phyloP scores from a whole-genome alignment of 92 coral and sea anemone genomes.

The Epizoanthus scotinus region DNA sequence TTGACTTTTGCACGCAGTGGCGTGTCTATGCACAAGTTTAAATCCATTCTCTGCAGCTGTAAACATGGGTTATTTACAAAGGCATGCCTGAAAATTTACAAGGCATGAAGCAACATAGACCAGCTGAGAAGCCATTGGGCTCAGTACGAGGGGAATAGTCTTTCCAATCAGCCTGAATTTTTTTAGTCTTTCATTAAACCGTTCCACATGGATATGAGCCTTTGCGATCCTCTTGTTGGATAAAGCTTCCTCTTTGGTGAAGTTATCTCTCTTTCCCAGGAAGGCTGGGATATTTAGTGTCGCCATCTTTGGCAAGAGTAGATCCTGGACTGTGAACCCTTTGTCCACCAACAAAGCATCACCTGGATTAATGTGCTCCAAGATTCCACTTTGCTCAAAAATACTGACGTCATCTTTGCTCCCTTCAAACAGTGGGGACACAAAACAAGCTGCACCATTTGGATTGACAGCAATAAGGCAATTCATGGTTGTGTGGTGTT shows the following conservation, averaged over 20 bases:
- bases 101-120: constrained; percentile 28
- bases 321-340: constrained; percentile 44
- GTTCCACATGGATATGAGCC: constrained; percentile 42
- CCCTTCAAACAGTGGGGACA: constrained; percentile 21
- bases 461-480: constrained; percentile 44
- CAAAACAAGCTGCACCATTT: constrained; percentile 34
- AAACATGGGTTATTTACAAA: constrained; percentile 25
- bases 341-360: constrained; percentile 41
- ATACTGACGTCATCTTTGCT: constrained; percentile 25
- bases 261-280: constrained; percentile 20
- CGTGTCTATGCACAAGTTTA: too few relatives aligned
- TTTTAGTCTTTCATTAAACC: constrained; percentile 35
- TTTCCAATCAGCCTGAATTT: constrained; percentile 34
- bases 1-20: too few relatives aligned
- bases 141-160: constrained; percentile 34
- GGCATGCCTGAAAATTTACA: constrained; percentile 26
- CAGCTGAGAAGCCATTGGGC: constrained; percentile 35
- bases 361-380: constrained; percentile 39
- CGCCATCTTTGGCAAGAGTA: constrained; percentile 33
- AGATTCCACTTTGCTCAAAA: constrained; percentile 38
- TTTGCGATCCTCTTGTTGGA: constrained; percentile 38
- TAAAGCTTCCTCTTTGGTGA: constrained; percentile 42
- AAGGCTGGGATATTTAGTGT: constrained; percentile 49
- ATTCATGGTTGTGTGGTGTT: constrained; percentile 22
- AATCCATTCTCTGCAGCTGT: too few relatives aligned